Base-by-base conservation (phyloP, 2,113 vertebrate species). In the Puffinus mauretanicus region DNA sequence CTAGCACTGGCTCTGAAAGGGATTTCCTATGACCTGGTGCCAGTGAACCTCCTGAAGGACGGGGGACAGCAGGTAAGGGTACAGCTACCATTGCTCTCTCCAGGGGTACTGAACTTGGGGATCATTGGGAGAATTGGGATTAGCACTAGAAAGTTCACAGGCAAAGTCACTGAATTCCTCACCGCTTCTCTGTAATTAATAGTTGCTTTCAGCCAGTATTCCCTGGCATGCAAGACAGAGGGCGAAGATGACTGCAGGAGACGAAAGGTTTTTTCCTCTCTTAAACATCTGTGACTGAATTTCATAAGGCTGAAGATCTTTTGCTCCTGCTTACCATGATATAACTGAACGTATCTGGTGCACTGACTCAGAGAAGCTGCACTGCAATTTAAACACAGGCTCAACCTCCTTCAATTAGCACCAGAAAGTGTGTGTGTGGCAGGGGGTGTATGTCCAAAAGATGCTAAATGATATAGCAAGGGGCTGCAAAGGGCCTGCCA, bases 1-100 rank as follows among this genome's bases (percentile, higher is more conserved):
- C 62, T 86, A 99, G 99, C 99, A n/a, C 98, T 99, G 96, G 98
- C 99, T 86, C 97, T 99, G 80, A 99, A 99, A 97, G 98, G 98
- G 67, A 98, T 99, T 52, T 97, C 99, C 81, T 99, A 99, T 95
- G 99, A 99, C 67, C 98, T 96, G 26, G 90, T 97, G 14, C 97
- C 99, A 44, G 95, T 99, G 77, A 99, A 99, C 94, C 98, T 99
- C 10, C 72, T 99, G 95, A 99, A 99, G 97, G 98, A 99, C 65
- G 99, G 99, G 61, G 99, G 99, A 25, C 98, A 98, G 92, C 99
- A 99, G 99, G 99, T 99, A 98, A 98, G 97, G 75, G 78, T 65
- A 58, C 29, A 72, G 61, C 66, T 24, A 8, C 25, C 58, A 40
- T 40, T 17, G 30, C 38, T 51, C 40, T 94, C 30, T 64, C 32